These are phyloP conservation scores for Heliconius himera DNA, from an alignment of 1,140 invertebrate genomes.

Conservation along the genomic window DNA sequence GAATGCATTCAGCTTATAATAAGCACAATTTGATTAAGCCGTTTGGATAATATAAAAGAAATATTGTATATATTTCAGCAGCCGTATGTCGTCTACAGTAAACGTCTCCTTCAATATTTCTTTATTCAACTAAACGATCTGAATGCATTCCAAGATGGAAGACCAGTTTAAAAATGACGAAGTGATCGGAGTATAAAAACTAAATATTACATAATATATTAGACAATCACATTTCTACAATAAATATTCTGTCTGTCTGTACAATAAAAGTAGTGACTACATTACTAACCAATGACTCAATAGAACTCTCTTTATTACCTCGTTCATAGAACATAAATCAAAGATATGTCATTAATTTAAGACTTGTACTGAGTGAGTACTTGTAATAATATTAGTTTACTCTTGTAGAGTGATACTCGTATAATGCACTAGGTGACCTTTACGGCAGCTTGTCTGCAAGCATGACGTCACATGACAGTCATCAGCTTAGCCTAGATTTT, in stretches of 20 bases:
- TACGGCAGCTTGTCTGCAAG: slow-evolving; percentile 44
- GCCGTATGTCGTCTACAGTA: slow-evolving; percentile 16
- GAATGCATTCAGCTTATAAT: neutral
- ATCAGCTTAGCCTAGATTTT: slow-evolving; percentile 47
- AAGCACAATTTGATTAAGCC: neutral
- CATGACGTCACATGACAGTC: slow-evolving; percentile 56
- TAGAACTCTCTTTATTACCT: neutral
- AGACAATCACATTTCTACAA: neutral
- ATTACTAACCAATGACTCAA: neutral
- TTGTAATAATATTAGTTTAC: slow-evolving; percentile 17
- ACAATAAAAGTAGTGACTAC: neutral
- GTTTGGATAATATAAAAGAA: neutral
- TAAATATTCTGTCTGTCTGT: too few species aligned
- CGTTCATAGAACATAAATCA: neutral
- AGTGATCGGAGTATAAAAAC: neutral
- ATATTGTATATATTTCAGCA: neutral
- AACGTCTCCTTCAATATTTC: slow-evolving; percentile 41
- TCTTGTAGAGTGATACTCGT: neutral
- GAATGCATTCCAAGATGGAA: slow-evolving; percentile 45
- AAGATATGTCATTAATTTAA: neutral
- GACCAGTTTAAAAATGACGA: slow-evolving; percentile 44
- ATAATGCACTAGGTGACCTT: slow-evolving; percentile 61
- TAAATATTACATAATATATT: neutral
- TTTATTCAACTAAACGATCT: slow-evolving; percentile 53
- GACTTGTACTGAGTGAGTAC: neutral